A percentile compares a stretch with the other conserved stretches of the same genome.
Conservation (phyloP, 2,113 vertebrate species). For the Hemichromis elongatus region DNA sequence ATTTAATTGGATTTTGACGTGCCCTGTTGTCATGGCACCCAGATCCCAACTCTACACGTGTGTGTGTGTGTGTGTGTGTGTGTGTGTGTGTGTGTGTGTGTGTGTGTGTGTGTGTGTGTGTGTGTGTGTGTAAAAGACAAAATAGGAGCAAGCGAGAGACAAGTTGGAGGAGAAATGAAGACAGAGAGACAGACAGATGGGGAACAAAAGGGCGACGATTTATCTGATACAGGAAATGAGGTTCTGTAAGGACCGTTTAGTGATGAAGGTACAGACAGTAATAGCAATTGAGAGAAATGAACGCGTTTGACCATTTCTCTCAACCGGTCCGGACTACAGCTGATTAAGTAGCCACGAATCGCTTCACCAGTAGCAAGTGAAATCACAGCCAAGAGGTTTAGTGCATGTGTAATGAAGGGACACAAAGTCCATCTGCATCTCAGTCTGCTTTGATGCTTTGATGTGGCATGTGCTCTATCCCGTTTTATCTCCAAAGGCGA, state of each 20-base stretch:
- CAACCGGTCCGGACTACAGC: conserved; percentile 39
- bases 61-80: neutral
- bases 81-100: neutral
- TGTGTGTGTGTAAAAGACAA: neutral
- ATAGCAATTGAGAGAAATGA: conserved; percentile 53
- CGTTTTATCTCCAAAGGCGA: conserved; percentile 37
- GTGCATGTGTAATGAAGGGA: conserved; percentile 66
- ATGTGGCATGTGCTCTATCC: conserved; percentile 56
- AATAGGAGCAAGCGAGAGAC: neutral
- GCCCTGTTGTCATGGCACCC: conserved; percentile 75
- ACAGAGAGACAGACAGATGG: neutral
- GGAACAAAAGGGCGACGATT: neutral
- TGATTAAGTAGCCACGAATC: conserved; percentile 56
- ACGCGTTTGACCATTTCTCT: conserved; percentile 47
- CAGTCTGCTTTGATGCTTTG: conserved; percentile 61
- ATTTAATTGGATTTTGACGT: conserved; percentile 76
- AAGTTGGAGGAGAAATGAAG: neutral
- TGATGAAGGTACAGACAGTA: conserved; percentile 12
- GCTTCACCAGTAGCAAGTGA: conserved; percentile 53
- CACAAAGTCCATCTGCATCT: conserved; percentile 66
- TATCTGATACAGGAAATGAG: conserved; percentile 47
- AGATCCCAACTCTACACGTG: conserved; percentile 59
- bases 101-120: neutral
- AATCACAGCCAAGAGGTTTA: conserved; percentile 61
- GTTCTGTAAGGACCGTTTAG: conserved; percentile 34